Base-by-base conservation (phyloP, 2,888 invertebrate species). In the Saturnia pavonia region DNA sequence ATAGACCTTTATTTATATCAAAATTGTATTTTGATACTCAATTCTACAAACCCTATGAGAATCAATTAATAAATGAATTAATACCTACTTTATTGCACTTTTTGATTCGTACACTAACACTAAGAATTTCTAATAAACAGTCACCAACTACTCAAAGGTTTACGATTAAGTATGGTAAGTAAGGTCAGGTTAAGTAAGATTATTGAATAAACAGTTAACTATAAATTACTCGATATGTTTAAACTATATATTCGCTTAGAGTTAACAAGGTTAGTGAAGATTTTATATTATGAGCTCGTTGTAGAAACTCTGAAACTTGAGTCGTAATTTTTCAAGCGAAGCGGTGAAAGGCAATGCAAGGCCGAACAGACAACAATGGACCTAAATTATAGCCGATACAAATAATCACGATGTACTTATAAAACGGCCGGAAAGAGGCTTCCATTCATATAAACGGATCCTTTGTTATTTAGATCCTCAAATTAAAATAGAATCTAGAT, bases 341-440 rank as follows among this genome's bases (percentile, higher is more conserved):
- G 83, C 84, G 81, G 91, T 90, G 91, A 91, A 91, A 90, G 91
- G 90, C 89, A 79, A 78, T 72, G 82, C 88, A 90, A 90, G 90
- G 90, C 88, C 88, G 75, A 73, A 48, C 76, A 80, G 79, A 88
- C 87, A 89, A 88, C 86, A 89, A 89, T 88, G 83, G 87, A 77
- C 78, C n/a, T 81, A 82, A 81, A 83, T 84, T 84, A 84, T 84
- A 80, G 77, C 75, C 81, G 83, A 86, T 85, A 82, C 81, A 80
- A 82, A 84, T 79, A 81, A 79, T 80, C 78, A 83, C 78, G 78
- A 75, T 73, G 80, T 78, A 77, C 76, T 22, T 51, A 81, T 78
- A 76, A 80, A 74, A 80, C 75, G 78, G 81, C 86, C 89, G 88
- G 91, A 90, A 88, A 86, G 86, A 85, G 75, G 83, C 83, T 82